Evolutionary conservation across 2,797 vertebrate species (phyloP).

Genomic region (Cygnus olor): DNA sequence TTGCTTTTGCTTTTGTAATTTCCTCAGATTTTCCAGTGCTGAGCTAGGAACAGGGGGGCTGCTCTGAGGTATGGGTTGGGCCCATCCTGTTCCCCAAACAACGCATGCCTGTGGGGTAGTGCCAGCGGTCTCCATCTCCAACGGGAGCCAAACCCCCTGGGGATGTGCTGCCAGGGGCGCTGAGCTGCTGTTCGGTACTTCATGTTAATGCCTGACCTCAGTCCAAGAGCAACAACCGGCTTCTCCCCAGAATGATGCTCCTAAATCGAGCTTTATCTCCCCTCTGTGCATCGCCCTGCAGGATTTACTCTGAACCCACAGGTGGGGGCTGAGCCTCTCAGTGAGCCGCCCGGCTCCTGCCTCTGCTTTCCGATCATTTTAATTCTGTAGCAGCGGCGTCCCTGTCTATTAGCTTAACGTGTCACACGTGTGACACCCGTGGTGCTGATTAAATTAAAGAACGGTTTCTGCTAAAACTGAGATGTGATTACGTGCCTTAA

Average conservation of each 20-base stretch:
- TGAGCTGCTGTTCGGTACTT: background rate
- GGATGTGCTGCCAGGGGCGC: fast-evolving
- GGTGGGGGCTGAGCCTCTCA: background rate
- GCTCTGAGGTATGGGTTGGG: background rate
- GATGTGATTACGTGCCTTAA: conserved; percentile 43
- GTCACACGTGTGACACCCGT: background rate
- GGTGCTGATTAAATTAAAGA: conserved; percentile 67
- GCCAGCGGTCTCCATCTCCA: background rate
- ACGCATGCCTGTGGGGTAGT: background rate
- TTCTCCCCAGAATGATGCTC: fast-evolving
- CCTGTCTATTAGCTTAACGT: conserved; percentile 10
- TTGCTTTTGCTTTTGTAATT: background rate
- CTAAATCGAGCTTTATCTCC: fast-evolving
- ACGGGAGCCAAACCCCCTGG: fast-evolving
- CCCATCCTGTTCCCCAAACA: fast-evolving
- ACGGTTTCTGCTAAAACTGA: conserved; percentile 51
- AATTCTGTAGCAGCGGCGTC: conserved; percentile 15
- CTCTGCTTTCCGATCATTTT: background rate
- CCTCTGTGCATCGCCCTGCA: fast-evolving
- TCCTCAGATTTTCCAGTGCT: background rate
- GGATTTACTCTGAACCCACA: fast-evolving
- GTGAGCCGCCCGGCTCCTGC: fast-evolving
- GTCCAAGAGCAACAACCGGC: fast-evolving
- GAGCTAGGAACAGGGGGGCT: background rate
- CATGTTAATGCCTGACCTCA: background rate